Conservation (phyloP, 2,888 invertebrate species). For the Phania funesta region DNA sequence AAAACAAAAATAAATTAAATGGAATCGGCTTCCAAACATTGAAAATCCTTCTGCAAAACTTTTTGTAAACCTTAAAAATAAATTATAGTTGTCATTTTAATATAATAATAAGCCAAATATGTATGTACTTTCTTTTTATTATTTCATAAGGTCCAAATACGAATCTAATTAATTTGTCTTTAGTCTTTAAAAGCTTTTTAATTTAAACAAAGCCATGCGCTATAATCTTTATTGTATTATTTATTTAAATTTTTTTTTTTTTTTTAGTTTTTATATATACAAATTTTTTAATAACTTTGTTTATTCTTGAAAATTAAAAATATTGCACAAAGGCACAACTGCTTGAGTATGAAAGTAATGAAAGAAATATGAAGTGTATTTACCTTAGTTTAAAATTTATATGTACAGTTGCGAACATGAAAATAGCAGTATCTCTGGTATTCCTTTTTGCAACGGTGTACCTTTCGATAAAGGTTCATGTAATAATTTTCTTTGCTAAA, state of each 20-base stretch:
- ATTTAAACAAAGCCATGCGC: background rate
- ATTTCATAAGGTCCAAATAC: background rate
- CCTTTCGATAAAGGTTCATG: too few relatives aligned
- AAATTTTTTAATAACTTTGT: background rate
- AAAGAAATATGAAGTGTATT: background rate
- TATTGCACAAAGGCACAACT: conserved; percentile 63
- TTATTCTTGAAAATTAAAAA: conserved; percentile 6
- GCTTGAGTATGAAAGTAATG: background rate
- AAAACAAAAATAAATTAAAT: too few relatives aligned
- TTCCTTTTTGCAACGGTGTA: too few relatives aligned
- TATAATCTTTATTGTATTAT: background rate
- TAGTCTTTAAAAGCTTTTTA: background rate
- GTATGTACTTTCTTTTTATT: background rate
- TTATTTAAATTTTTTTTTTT: background rate
- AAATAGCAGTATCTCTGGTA: too few relatives aligned
- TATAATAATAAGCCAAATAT: background rate
- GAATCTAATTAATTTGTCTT: background rate
- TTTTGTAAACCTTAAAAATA: too few relatives aligned
- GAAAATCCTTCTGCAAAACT: too few relatives aligned
- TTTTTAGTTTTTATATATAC: background rate
- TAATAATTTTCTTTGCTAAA: too few relatives aligned
- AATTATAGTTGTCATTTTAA: too few relatives aligned
- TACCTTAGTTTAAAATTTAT: background rate
- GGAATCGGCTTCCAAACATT: too few relatives aligned
- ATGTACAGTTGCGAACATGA: too few relatives aligned